These are phyloP conservation scores for Macrophya annulata DNA, from an alignment of 2,888 invertebrate genomes.

Conservation along the genomic window DNA sequence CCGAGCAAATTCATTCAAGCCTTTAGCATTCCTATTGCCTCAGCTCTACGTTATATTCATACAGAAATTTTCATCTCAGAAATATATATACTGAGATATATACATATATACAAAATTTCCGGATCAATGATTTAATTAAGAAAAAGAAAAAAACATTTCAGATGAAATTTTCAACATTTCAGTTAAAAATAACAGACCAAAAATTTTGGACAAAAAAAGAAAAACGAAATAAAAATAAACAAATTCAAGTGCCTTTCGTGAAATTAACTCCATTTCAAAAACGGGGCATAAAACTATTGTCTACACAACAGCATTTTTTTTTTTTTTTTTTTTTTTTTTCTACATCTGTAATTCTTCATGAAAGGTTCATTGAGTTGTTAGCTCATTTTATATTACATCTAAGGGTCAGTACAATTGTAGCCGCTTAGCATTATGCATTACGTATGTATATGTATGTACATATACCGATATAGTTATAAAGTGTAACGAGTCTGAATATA, in stretches of 20 bases:
- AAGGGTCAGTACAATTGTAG: neutral
- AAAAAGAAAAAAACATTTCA: too few relatives aligned
- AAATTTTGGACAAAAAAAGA: too few relatives aligned
- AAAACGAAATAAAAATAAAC: too few relatives aligned
- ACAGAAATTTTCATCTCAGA: neutral
- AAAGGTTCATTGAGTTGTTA: conserved; percentile 21
- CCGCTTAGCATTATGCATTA: neutral
- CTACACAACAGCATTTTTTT: neutral
- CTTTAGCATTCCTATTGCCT: neutral
- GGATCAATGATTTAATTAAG: neutral
- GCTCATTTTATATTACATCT: neutral
- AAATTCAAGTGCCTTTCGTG: too few relatives aligned
- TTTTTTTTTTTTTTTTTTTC: neutral
- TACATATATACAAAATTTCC: too few relatives aligned
- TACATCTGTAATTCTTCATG: neutral
- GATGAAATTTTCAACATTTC: too few relatives aligned
- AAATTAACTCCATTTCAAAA: too few relatives aligned
- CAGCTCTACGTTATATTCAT: conserved; percentile 12
- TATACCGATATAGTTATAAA: neutral
- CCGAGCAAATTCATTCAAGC: conserved; percentile 40
- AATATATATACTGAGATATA: too few relatives aligned
- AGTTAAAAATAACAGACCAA: too few relatives aligned
- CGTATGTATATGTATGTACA: neutral
- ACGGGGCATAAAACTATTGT: neutral
- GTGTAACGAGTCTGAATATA: neutral